Evolutionary conservation across 35 echinoderm and acorn worm species (phyloP), one percentile per base, ranked within the genome.

Genomic region (Apostichopus parvimensis): DNA sequence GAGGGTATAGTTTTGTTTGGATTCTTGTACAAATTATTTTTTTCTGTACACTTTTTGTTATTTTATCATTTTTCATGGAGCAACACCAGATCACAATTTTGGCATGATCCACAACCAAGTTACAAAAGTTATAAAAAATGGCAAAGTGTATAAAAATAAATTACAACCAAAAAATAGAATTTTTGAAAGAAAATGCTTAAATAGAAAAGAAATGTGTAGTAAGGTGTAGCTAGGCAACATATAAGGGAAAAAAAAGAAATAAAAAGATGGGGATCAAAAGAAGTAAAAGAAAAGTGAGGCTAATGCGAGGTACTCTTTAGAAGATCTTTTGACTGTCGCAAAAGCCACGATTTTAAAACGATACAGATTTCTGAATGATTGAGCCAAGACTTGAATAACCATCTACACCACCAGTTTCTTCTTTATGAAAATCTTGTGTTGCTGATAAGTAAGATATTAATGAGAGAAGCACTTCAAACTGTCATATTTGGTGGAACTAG

Each of bases 101-200:
- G 34, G 34, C 34, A 45, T 45, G 34, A 45, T 45, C 34, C 34
- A 12, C 62, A 66, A 4, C 18, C 64, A 14, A 68, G 64, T 68
- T 68, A 68, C 18, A 68, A 68, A 68, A 68, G 64, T 68, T 68
- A 68, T 68, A 68, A 68, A 68, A 11, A 68, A 11, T 68, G 64
- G 64, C 64, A 68, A 68, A 68, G 64, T 68, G 64, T 68, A 68
- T 68, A 68, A 68, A 68, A 68, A 68, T 68, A 68, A 68, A 68
- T 14, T 68, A 68, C 64, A 68, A 68, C 64, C 11, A 14, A 18
- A 68, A 68, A 68, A 68, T 68, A 68, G 11, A 68, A 68, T 14
- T 68, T 68, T 68, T 18, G 18, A 68, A 18, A 68, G 18, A 68
- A 82, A 55, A 82, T 14, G 53, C 10, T 55, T 53, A 82, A 9